Evolutionary conservation across 2,113 vertebrate genomes (phyloP), one percentile per base, ranked within the genome.

Genomic region (Archocentrus centrarchus): DNA sequence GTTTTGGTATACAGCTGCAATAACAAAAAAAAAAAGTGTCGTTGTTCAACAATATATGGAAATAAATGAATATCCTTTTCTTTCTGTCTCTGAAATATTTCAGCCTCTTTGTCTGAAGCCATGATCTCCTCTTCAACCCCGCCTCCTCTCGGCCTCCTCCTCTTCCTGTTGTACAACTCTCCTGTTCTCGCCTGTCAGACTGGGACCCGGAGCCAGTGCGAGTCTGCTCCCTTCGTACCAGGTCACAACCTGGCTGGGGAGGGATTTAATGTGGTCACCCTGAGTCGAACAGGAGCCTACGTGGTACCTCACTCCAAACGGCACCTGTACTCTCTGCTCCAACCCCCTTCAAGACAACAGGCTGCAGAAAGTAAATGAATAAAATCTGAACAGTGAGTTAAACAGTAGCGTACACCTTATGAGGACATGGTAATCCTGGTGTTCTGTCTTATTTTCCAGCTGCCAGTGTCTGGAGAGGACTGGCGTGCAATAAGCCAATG

Each of bases 241-340:
- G 94, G 95, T 0, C 18, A 92, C 1, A 77, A 77, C 87, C 60
- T 96, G 91, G 92, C 91, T 0, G 96, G 96, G 3, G 93, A 95
- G 62, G 96, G 96, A 1, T 63, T 95, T 5, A 93, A 96, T 0
- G 84, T 96, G 60, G 95, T 94, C 82, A 95, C 44, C 3, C 87
- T 96, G 76, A 75, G 5, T 37, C 90, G 58, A 13, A 96, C 92
- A 3, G 86, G 91, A 61, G 88, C 91, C 84, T 94, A 92, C 44
- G 8, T 93, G 1, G 79, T 93, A 62, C 76, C 58, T 76, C 3
- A 81, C 27, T 2, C 44, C 73, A 1, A 11, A 8, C 1, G 24
- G 60, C 24, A 84, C 80, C 39, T 94, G 94, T 30, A 87, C 8
- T 1, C 91, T 95, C 18, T 89, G 82, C 32, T 7, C 18, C 32